phyloP scores from a whole-genome alignment of 2,888 invertebrate species.

The Drosophila flavopinicola region DNA sequence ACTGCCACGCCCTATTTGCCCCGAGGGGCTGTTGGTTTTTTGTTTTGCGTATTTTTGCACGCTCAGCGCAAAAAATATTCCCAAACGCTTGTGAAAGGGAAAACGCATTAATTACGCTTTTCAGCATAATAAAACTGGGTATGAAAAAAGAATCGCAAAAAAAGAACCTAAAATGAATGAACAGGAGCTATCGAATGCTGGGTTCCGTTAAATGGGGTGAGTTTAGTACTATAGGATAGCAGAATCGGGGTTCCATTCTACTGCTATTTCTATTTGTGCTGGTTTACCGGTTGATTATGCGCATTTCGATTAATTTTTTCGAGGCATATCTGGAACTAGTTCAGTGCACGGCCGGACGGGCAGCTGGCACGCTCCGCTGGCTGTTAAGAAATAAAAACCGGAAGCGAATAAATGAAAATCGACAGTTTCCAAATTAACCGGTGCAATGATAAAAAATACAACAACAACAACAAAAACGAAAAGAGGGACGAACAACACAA shows the following conservation, averaged over 20 bases:
- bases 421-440: slow-evolving; percentile 73
- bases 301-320: slow-evolving; percentile 12
- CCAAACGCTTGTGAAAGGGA: slow-evolving; percentile 53
- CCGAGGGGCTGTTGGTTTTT: slow-evolving; percentile 30
- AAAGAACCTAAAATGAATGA: slow-evolving; percentile 29
- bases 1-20: slow-evolving; percentile 42
- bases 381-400: slow-evolving; percentile 47
- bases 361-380: slow-evolving; percentile 50
- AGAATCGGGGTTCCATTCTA: slow-evolving; percentile 15
- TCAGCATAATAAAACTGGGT: slow-evolving; percentile 51
- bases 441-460: slow-evolving; percentile 55
- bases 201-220: slow-evolving; percentile 47
- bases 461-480: slow-evolving; percentile 3
- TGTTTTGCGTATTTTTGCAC: slow-evolving; percentile 61
- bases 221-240: slow-evolving; percentile 17
- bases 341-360: neutral
- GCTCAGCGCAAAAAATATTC: slow-evolving; percentile 60
- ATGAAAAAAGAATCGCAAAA: slow-evolving; percentile 23
- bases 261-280: slow-evolving; percentile 42
- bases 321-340: slow-evolving; percentile 11
- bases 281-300: slow-evolving; percentile 61
- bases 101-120: slow-evolving; percentile 78
- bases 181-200: slow-evolving; percentile 40
- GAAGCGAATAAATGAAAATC: slow-evolving; percentile 73
- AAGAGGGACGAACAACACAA: slow-evolving; percentile 46